Evolutionary conservation across 2,797 vertebrate species (phyloP).

Genomic region (Varecia variegata): DNA sequence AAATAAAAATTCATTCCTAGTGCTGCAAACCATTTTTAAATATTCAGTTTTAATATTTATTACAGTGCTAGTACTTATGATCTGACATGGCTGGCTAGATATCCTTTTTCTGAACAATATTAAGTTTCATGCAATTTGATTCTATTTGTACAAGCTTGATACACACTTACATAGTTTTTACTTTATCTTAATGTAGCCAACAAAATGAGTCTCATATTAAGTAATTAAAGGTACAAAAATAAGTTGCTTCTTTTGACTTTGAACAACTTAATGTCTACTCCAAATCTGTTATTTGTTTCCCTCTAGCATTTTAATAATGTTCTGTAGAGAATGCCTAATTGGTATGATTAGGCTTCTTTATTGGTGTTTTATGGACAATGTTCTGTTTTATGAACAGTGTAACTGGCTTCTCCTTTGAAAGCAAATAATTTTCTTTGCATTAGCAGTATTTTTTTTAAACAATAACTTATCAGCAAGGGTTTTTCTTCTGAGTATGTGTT

Average conservation of each 20-base stretch:
- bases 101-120: not conserved
- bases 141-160: slow-evolving; percentile 42
- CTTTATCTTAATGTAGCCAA: not conserved
- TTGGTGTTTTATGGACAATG: not conserved
- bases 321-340: not conserved
- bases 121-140: slow-evolving; percentile 9
- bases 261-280: not conserved
- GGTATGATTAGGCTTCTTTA: not conserved
- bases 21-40: not conserved
- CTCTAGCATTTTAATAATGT: not conserved
- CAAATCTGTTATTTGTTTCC: not conserved
- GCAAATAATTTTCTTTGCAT: not conserved
- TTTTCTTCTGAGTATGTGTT: not conserved
- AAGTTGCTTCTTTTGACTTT: not conserved
- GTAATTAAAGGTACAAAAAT: slow-evolving; percentile 15
- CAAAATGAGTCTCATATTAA: not conserved
- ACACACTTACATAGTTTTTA: not conserved
- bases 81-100: not conserved
- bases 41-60: slow-evolving; percentile 2
- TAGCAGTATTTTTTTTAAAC: not conserved
- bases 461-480: not conserved
- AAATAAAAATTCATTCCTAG: not conserved
- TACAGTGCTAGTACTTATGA: not conserved
- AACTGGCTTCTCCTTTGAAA: not conserved
- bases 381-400: not conserved